phyloP scores from a whole-genome alignment of 2,113 vertebrate species.

The Poicephalus meyeri region DNA sequence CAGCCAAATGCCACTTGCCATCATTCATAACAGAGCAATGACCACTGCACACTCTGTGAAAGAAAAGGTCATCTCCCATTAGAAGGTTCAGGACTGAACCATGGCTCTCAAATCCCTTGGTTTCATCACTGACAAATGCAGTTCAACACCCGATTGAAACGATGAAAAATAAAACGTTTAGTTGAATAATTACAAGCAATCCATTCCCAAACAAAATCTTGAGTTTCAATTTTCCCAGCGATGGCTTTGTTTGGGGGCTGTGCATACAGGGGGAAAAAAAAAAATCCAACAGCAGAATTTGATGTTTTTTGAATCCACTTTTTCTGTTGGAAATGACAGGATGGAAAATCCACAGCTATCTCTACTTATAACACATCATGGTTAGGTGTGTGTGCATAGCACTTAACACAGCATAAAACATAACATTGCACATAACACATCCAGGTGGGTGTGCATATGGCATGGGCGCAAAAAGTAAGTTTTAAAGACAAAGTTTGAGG shows the following conservation, averaged over 20 bases:
- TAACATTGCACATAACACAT: slow-evolving; percentile 71
- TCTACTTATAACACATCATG: slow-evolving; percentile 67
- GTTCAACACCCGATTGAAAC: neutral
- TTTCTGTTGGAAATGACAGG: slow-evolving; percentile 63
- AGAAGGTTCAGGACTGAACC: neutral
- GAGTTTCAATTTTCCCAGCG: neutral
- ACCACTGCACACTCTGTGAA: neutral
- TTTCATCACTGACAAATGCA: neutral
- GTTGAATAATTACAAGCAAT: neutral
- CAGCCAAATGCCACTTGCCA: neutral
- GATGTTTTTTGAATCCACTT: slow-evolving; percentile 54
- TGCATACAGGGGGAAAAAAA: neutral
- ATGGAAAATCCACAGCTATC: slow-evolving; percentile 72
- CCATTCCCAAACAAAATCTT: neutral
- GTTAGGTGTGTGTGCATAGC: slow-evolving; percentile 70
- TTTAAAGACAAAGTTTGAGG: slow-evolving; percentile 64
- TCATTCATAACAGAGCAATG: neutral
- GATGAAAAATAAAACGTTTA: neutral
- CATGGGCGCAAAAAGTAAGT: slow-evolving; percentile 67
- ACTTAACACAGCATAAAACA: slow-evolving; percentile 72
- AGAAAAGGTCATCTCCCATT: neutral
- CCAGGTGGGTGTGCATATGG: slow-evolving; percentile 72
- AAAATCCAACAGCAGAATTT: slow-evolving; percentile 18
- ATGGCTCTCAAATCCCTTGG: neutral
- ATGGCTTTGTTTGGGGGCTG: neutral